Evolutionary conservation across 2,888 invertebrate genomes (phyloP), one percentile per base, ranked within the genome.

Genomic region (Hipparchia semele): DNA sequence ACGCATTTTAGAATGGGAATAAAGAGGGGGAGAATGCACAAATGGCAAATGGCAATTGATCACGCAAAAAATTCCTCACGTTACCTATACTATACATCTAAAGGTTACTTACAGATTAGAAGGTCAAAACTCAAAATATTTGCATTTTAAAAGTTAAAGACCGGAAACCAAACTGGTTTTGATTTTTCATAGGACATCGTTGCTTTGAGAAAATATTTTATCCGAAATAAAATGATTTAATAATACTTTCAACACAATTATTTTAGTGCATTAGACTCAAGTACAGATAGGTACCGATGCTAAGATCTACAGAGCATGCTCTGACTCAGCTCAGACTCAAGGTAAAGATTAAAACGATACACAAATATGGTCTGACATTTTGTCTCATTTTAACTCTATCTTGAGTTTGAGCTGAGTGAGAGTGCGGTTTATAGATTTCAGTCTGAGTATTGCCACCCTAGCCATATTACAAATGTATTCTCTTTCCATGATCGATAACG

Each of bases 151-250:
- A 65, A 65, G 65, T 65, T 65, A 65, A 65, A 53, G 12, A 39
- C 65, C 51, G 65, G 65, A 65, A 65, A 53, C 65, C 53, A 65
- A 65, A 65, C 65, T 51, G 12, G 65, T 65, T 65, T 65, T 13
- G 0, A 65, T 65, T 53, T 62, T 62, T 62, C 62, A 62, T 46
- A 62, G 61, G 46, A 62, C 60, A 7, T 61, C 39, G 6, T 62
- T 13, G 46, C 62, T 9, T 64, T 53, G 53, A 53, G 33, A 10
- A 8, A 65, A 53, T 51, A 53, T 65, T 23, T 51, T 51, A 64
- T 60, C 5, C 6, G 23, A 39, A 12, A 60, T 60, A 60, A 8
- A 33, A 4, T 59, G 33, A 33, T 4, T 23, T 13, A 5, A 33
- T 33, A 7, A 59, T 3, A 59, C 2, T 39, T 12, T 2, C 4